These are phyloP conservation scores for Saturnia japonica DNA, from an alignment of 2,888 invertebrate species.

Conservation along the genomic window DNA sequence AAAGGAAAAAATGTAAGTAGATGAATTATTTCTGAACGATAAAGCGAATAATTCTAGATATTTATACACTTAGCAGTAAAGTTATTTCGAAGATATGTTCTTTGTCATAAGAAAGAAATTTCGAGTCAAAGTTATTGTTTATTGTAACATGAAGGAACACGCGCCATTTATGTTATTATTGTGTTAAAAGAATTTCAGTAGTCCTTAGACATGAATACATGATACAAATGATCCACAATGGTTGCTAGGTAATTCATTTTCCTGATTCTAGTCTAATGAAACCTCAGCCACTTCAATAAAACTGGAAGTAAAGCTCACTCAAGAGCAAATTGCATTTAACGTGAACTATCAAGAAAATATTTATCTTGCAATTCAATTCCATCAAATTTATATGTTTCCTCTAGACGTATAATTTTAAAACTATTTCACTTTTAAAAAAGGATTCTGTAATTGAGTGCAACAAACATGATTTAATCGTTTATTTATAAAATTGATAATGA, in stretches of 20 bases:
- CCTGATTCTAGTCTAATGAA: conserved; percentile 2
- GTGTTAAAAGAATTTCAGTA: not conserved
- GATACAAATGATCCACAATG: not conserved
- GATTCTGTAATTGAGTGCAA: not conserved
- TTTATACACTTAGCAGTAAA: conserved; percentile 65
- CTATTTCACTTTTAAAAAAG: not conserved
- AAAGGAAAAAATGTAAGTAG: conserved; percentile 81
- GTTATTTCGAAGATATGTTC: conserved; percentile 49
- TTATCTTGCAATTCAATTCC: conserved; percentile 60
- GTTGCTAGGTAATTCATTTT: conserved; percentile 23
- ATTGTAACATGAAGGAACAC: too few species aligned
- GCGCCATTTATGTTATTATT: not conserved
- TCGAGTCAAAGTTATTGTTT: conserved; percentile 3
- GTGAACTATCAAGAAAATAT: conserved; percentile 54
- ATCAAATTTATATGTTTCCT: conserved; percentile 55
- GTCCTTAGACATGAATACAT: not conserved
- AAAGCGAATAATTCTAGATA: conserved; percentile 76
- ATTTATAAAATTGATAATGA: not conserved
- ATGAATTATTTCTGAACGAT: conserved; percentile 80
- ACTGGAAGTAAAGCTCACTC: conserved; percentile 36
- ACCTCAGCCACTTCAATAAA: conserved; percentile 30
- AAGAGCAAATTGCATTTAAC: conserved; percentile 56
- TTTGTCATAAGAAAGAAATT: conserved; percentile 35
- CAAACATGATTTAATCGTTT: not conserved
- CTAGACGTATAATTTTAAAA: conserved; percentile 12